Base-by-base conservation (phyloP, 92 coral and sea anemone species). In the Parazoanthus darwini region DNA sequence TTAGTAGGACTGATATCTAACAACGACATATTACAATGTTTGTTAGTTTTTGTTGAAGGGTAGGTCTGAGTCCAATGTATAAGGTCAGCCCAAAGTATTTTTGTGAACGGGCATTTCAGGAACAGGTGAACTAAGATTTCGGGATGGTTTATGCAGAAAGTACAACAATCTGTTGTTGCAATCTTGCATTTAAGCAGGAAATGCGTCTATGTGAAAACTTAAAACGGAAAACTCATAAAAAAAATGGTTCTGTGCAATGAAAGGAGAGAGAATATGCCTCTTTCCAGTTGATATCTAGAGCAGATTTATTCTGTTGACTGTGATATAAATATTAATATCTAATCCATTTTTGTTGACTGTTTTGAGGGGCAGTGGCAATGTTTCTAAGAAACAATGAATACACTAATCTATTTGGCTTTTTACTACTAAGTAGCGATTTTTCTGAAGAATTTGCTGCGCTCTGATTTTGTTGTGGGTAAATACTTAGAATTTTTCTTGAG, bases 281-380 rank as follows among this genome's bases (percentile, higher is more conserved):
- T 75, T 75, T 35, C 51, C 79, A 75, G 79, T 35, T 35, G 43
- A 38, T 76, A 76, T 76, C 80, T 76, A 23, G 80, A 39, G 35
- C 39, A 76, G 80, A 0, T 76, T 39, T n/a, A 39, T 36, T 76
- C 80, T 39, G 2, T 14, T n/a, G 74, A 68, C 76, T 3, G 35
- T 6, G 7, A 9, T 39, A 76, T 42, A 5, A 9, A 2, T 13
- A 29, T 38, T 0, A 3, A 0, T 39, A 48, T 76, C 51, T 76
- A 3, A 38, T 76, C 54, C 56, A 38, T 76, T 76, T 39, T 76
- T 76, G 80, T 16, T 76, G 33, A 22, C 14, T 76, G 33, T 11
- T 76, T 16, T 42, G 80, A 22, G 51, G 56, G 46, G 29, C 51
- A 76, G 80, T 35, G 38, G 79, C 79, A 74, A 74, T 74, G 23